Percentiles rank a stretch among this genome's conserved stretches.
These are phyloP conservation scores for Sminthurides bifidus DNA, from an alignment of 1,140 invertebrate species.

Conservation along the genomic window DNA sequence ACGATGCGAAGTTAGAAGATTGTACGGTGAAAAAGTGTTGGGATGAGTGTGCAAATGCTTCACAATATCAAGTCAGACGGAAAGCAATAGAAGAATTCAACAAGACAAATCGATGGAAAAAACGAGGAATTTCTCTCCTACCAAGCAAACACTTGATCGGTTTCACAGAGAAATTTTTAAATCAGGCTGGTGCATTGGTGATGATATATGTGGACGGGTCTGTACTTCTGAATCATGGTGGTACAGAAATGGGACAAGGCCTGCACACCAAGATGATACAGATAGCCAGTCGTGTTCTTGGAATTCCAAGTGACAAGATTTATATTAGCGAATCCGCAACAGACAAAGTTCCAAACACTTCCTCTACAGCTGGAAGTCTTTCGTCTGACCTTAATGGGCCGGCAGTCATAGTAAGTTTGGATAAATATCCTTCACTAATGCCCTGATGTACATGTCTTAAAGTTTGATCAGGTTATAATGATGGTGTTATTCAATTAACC, in stretches of 20 bases:
- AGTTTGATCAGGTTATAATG: not conserved
- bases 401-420: slow-evolving; percentile 66
- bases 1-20: slow-evolving; percentile 55
- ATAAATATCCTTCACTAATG: no score
- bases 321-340: slow-evolving; percentile 81
- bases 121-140: slow-evolving; percentile 70
- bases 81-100: slow-evolving; percentile 57
- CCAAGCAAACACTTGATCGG: slow-evolving; percentile 82
- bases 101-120: slow-evolving; percentile 67
- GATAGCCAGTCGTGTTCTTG: slow-evolving; percentile 60
- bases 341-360: slow-evolving; percentile 88
- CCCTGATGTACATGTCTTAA: not conserved
- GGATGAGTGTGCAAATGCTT: slow-evolving; percentile 59
- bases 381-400: slow-evolving; percentile 89
- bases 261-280: slow-evolving; percentile 91
- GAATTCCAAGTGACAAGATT: slow-evolving; percentile 61
- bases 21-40: slow-evolving; percentile 69
- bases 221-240: slow-evolving; percentile 75
- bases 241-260: slow-evolving; percentile 92
- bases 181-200: slow-evolving; percentile 78
- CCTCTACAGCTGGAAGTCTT: slow-evolving; percentile 77
- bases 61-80: slow-evolving; percentile 51
- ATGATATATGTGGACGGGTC: slow-evolving; percentile 83
- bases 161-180: slow-evolving; percentile 64
- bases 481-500: not conserved